These are phyloP conservation scores for Heliconius cydno DNA, from an alignment of 2,888 invertebrate species.

Conservation along the genomic window DNA sequence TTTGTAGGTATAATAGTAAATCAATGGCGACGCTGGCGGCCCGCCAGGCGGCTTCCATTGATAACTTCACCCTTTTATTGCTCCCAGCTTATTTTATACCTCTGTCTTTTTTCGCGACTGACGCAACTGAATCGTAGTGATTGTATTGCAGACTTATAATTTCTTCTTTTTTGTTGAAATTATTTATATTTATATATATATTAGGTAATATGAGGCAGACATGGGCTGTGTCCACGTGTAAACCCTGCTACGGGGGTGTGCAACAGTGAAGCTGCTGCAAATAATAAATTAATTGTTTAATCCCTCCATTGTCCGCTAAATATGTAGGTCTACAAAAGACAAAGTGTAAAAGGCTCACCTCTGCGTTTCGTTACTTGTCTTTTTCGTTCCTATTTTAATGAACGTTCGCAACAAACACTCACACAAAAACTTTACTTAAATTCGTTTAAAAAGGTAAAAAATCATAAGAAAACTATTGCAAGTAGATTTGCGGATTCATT, in stretches of 20 bases:
- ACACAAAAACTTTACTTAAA: conserved; percentile 27
- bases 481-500: conserved; percentile 44
- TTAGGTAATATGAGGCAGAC: too few species aligned
- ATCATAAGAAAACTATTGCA: conserved; percentile 44
- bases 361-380: conserved; percentile 6
- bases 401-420: conserved; percentile 28
- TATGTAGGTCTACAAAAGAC: conserved; percentile 27
- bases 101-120: conserved; percentile 26
- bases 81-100: conserved; percentile 37
- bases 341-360: conserved; percentile 1
- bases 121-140: conserved; percentile 16
- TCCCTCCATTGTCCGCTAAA: conserved; percentile 10
- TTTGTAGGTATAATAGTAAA: conserved; percentile 31
- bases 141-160: conserved; percentile 11
- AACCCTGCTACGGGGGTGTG: background rate
- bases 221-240: background rate
- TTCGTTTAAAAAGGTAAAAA: conserved; percentile 35
- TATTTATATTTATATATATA: background rate
- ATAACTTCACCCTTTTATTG: conserved; percentile 38
- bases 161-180: background rate
- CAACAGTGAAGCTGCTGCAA: background rate
- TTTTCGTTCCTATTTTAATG: conserved; percentile 28
- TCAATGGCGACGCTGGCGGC: conserved; percentile 37
- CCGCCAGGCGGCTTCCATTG: conserved; percentile 39
- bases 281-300: background rate